Conservation (phyloP, 2,797 vertebrate species). For the Gobionotothen gibberifrons region DNA sequence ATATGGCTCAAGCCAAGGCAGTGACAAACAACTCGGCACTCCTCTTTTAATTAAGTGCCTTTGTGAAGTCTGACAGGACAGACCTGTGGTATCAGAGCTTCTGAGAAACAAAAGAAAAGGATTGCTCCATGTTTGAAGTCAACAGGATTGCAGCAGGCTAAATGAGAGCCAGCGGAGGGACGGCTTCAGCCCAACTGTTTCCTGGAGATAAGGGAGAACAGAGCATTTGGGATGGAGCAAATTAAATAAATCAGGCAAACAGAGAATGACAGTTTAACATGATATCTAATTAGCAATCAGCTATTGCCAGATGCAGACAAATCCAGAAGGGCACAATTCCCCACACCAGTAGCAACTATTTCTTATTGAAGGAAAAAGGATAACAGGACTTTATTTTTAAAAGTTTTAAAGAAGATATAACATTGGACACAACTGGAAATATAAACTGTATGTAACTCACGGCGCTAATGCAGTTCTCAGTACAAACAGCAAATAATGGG, state of each 20-base stretch:
- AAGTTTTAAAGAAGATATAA: background rate
- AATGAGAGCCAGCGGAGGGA: conserved; percentile 69
- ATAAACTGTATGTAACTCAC: background rate
- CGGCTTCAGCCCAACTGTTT: conserved; percentile 81
- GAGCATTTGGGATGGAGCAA: conserved; percentile 68
- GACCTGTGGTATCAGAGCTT: conserved; percentile 59
- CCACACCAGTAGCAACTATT: conserved; percentile 18
- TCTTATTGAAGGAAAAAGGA: background rate
- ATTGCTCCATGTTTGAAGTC: conserved; percentile 70
- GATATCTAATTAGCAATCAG: conserved; percentile 80
- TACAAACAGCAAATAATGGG: background rate
- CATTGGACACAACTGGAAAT: background rate
- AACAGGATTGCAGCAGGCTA: conserved; percentile 58
- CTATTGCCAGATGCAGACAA: conserved; percentile 55
- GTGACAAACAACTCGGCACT: conserved; percentile 55
- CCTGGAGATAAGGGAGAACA: conserved; percentile 75
- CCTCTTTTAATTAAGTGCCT: conserved; percentile 74
- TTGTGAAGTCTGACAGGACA: conserved; percentile 65
- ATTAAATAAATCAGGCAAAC: conserved; percentile 74
- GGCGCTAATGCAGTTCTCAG: background rate
- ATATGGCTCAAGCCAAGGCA: conserved; percentile 44
- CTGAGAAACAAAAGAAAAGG: conserved; percentile 66
- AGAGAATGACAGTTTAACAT: conserved; percentile 66
- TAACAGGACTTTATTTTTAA: background rate
- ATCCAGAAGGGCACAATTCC: conserved; percentile 47